Evolutionary conservation across 2,113 vertebrate species (phyloP).

Genomic region (Dipodomys spectabilis): DNA sequence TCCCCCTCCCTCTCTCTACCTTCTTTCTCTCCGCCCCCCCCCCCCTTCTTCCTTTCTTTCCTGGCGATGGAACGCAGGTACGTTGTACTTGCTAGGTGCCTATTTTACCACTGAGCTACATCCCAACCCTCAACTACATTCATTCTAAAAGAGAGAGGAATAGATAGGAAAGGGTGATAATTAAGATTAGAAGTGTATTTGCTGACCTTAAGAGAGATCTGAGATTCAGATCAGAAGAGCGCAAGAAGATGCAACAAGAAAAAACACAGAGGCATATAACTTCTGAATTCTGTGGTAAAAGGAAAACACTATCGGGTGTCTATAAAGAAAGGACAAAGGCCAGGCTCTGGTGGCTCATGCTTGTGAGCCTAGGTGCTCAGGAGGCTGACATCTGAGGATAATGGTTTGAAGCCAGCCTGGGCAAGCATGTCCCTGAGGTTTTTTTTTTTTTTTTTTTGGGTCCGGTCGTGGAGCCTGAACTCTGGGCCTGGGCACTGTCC

Average conservation of each 20-base stretch:
- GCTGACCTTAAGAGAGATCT: neutral
- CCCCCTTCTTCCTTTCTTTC: too few species aligned
- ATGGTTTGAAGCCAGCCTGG: too few species aligned
- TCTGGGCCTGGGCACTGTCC: too few species aligned
- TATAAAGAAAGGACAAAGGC: neutral
- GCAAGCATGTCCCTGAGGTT: too few species aligned
- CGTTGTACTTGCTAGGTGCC: too few species aligned
- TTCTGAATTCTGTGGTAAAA: constrained; percentile 31
- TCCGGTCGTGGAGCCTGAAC: too few species aligned
- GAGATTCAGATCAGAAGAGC: neutral
- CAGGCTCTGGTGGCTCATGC: neutral
- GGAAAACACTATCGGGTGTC: neutral
- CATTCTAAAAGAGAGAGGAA: constrained; percentile 34
- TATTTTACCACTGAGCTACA: too few species aligned
- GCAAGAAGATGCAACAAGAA: neutral
- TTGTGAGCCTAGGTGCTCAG: neutral
- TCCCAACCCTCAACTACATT: neutral
- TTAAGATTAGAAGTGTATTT: constrained; percentile 31
- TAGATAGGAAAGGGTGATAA: neutral
- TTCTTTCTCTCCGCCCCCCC: too few species aligned
- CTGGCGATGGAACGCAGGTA: too few species aligned
- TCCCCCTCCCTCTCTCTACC: too few species aligned
- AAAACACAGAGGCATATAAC: neutral
- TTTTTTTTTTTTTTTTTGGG: too few species aligned
- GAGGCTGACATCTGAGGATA: neutral